These are phyloP conservation scores for Solenodon paradoxus DNA, from an alignment of 2,113 vertebrate species.

Conservation along the genomic window DNA sequence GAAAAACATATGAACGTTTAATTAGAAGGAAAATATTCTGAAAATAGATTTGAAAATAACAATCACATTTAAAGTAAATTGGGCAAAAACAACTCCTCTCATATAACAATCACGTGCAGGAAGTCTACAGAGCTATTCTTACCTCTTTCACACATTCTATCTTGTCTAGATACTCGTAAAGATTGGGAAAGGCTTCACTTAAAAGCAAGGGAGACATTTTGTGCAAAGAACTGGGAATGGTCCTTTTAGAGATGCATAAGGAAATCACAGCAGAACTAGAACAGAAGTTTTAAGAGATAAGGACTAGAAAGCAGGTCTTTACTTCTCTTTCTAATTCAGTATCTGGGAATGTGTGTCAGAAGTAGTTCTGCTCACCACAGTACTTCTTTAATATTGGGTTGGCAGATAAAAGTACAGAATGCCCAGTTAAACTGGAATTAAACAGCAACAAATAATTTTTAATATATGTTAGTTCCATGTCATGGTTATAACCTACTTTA, in stretches of 20 bases:
- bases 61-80: conserved; percentile 34
- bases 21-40: conserved; percentile 17
- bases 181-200: neutral
- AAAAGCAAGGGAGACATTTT: neutral
- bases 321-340: neutral
- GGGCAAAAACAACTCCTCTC: neutral
- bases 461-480: neutral
- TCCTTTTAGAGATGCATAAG: neutral
- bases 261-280: neutral
- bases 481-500: neutral
- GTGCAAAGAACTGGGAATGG: neutral
- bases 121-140: neutral
- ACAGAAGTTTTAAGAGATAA: neutral
- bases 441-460: neutral
- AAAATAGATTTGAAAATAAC: conserved; percentile 24
- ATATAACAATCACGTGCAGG: neutral
- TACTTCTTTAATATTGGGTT: neutral
- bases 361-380: neutral
- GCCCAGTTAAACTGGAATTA: neutral
- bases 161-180: neutral
- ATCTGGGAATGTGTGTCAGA: neutral
- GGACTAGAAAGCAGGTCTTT: neutral
- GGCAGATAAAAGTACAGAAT: neutral
- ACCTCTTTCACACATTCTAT: neutral
- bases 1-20: neutral